Conservation (phyloP, 64 coral and sea anemone species). For the Catalaphyllia jardinei region DNA sequence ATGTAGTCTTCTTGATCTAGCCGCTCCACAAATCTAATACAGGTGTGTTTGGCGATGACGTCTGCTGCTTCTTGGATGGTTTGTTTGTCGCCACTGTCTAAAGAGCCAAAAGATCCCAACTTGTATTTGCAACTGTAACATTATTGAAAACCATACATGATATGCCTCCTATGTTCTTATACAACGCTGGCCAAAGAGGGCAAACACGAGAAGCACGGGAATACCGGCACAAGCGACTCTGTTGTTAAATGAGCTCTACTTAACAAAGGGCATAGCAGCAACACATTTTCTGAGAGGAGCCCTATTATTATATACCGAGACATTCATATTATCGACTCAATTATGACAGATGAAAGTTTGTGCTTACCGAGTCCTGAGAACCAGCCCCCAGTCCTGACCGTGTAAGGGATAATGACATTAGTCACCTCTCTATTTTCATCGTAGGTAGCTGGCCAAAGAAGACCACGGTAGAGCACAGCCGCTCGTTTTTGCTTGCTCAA, state of each 20-base stretch:
- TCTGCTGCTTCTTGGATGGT: slow-evolving; percentile 46
- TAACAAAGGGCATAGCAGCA: too few relatives aligned
- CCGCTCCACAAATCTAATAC: slow-evolving; percentile 52
- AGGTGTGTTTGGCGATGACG: slow-evolving; percentile 52
- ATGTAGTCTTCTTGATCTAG: slow-evolving; percentile 57
- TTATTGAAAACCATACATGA: neutral
- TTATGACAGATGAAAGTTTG: neutral
- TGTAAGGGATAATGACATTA: slow-evolving; percentile 44
- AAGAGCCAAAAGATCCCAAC: neutral
- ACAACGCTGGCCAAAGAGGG: too few relatives aligned
- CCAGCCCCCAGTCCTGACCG: slow-evolving; percentile 43
- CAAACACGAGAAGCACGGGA: too few relatives aligned
- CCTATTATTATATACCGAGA: too few relatives aligned
- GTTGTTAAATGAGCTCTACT: too few relatives aligned
- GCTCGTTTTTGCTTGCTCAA: neutral
- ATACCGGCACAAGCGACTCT: too few relatives aligned
- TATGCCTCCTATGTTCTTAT: neutral
- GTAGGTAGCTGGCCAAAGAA: slow-evolving; percentile 47
- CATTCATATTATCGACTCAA: too few relatives aligned
- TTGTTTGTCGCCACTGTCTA: slow-evolving; percentile 28
- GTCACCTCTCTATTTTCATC: slow-evolving; percentile 37
- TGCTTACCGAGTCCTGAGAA: slow-evolving; percentile 51
- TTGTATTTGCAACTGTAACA: neutral
- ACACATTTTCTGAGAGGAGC: too few relatives aligned
- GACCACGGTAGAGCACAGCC: neutral